Evolutionary conservation across 2,797 vertebrate species (phyloP).

Genomic region (Bryconaethiops microstoma): DNA sequence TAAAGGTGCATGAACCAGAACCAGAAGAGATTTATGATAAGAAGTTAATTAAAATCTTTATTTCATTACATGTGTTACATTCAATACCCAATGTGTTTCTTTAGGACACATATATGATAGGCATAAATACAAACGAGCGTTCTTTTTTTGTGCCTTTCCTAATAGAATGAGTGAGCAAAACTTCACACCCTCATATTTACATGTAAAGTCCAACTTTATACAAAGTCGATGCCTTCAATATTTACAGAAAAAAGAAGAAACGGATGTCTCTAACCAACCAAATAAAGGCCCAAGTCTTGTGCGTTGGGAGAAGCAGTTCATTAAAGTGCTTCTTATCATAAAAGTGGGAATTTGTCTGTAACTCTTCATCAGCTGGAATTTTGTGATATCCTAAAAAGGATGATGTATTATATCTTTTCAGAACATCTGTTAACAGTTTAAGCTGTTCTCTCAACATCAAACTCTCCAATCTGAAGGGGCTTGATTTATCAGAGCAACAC

Average conservation of each 20-base stretch:
- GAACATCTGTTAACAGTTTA: background rate
- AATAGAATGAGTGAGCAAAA: slow-evolving; percentile 71
- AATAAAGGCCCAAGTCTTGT: slow-evolving; percentile 45
- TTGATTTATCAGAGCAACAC: background rate
- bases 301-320: slow-evolving; percentile 27
- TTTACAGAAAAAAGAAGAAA: slow-evolving; percentile 84
- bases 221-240: slow-evolving; percentile 79
- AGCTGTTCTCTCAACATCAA: background rate
- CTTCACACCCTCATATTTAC: slow-evolving; percentile 84
- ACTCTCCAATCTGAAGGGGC: background rate
- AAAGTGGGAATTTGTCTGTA: background rate
- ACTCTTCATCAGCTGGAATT: background rate
- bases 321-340: slow-evolving; percentile 26
- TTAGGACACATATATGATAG: slow-evolving; percentile 77
- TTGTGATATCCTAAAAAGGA: slow-evolving; percentile 19
- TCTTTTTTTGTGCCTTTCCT: slow-evolving; percentile 78
- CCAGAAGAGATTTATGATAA: slow-evolving; percentile 65
- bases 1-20: background rate
- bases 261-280: slow-evolving; percentile 23
- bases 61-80: slow-evolving; percentile 88
- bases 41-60: slow-evolving; percentile 90
- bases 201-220: slow-evolving; percentile 82
- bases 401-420: background rate
- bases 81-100: slow-evolving; percentile 85
- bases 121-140: slow-evolving; percentile 87